phyloP scores from a whole-genome alignment of 2,888 invertebrate genomes.

The Diadegma fenestrale region DNA sequence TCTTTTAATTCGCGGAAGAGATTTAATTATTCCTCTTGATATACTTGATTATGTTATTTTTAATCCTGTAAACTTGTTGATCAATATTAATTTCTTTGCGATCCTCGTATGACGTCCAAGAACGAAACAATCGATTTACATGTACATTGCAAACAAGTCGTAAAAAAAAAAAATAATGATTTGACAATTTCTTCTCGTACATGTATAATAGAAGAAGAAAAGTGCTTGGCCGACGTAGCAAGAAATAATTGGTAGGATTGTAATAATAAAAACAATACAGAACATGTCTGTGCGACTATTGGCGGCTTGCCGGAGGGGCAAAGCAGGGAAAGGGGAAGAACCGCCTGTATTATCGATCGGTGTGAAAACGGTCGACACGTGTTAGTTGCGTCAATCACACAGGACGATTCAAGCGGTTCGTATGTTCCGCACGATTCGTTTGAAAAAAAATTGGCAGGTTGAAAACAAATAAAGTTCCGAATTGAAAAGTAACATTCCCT shows the following conservation, averaged over 20 bases:
- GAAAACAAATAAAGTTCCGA: neutral
- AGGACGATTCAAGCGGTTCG: conserved; percentile 47
- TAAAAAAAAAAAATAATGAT: neutral
- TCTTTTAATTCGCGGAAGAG: neutral
- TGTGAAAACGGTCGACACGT: conserved; percentile 43
- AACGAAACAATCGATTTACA: neutral
- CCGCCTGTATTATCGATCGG: conserved; percentile 62
- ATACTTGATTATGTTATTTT: neutral
- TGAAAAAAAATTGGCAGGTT: neutral
- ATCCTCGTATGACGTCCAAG: neutral
- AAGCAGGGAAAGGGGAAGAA: neutral
- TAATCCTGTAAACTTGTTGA: neutral
- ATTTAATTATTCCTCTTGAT: too few relatives aligned
- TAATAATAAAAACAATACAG: neutral
- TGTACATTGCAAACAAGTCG: neutral
- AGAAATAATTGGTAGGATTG: neutral
- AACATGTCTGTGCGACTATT: neutral
- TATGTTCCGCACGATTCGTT: neutral
- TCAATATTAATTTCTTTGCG: neutral
- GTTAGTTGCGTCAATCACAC: conserved; percentile 38
- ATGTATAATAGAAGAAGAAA: neutral
- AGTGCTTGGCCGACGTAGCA: neutral
- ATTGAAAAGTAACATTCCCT: neutral
- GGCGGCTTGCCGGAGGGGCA: neutral
- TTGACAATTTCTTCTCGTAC: neutral